Percentiles rank a stretch among this genome's conserved stretches.
Evolutionary conservation across 2,888 invertebrate genomes (phyloP).

Genomic region (Pseudanteris insignis): DNA sequence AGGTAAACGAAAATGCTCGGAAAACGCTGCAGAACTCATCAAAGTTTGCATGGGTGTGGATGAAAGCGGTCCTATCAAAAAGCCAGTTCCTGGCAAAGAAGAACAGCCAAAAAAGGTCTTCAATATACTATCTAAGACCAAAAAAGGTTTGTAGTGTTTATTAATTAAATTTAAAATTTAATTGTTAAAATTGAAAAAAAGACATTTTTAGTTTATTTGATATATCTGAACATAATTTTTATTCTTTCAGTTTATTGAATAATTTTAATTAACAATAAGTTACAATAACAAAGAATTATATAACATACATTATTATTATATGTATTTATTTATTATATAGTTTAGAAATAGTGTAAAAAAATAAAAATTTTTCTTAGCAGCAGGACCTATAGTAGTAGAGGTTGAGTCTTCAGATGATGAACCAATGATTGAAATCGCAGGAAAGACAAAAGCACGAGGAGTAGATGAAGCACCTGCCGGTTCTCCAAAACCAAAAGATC

Average conservation of each 20-base stretch:
- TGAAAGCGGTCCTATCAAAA: constrained; percentile 62
- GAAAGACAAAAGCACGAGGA: constrained; percentile 71
- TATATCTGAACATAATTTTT: too few species aligned
- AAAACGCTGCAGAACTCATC: constrained; percentile 71
- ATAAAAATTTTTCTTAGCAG: constrained; percentile 33
- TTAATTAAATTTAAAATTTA: too few species aligned
- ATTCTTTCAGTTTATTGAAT: too few species aligned
- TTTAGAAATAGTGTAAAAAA: background rate
- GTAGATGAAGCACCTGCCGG: constrained; percentile 59
- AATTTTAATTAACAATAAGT: too few species aligned
- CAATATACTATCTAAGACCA: constrained; percentile 62
- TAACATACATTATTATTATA: too few species aligned
- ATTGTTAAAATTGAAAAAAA: too few species aligned
- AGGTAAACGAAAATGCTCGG: constrained; percentile 72
- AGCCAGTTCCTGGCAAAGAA: constrained; percentile 66
- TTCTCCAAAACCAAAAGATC: constrained; percentile 65
- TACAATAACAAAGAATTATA: too few species aligned
- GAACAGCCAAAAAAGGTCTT: constrained; percentile 63
- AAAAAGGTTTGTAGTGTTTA: constrained; percentile 62
- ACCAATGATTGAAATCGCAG: constrained; percentile 77
- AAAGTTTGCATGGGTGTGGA: constrained; percentile 70
- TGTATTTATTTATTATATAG: too few species aligned
- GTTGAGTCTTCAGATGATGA: constrained; percentile 83
- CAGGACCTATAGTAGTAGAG: constrained; percentile 70
- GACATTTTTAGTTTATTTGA: too few species aligned